Percentiles rank a stretch among this genome's conserved stretches.
These are phyloP conservation scores for Circaetus gallicus DNA, from an alignment of 2,113 vertebrate species.

Conservation along the genomic window DNA sequence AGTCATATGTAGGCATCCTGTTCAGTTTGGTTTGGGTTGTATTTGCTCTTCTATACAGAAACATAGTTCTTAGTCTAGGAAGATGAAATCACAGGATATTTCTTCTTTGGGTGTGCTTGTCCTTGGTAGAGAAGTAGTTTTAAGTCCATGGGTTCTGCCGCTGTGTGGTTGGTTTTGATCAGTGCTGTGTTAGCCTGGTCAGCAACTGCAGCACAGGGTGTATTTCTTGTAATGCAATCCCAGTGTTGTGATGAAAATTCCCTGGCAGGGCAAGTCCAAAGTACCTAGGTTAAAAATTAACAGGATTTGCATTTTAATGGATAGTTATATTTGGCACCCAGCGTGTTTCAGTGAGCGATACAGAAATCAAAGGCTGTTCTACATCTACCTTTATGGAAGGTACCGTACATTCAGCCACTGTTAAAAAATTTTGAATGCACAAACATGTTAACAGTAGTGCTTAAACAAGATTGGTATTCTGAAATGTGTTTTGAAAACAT, in stretches of 20 bases:
- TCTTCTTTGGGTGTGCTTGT: background rate
- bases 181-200: background rate
- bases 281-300: slow-evolving; percentile 19
- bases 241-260: background rate
- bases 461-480: background rate
- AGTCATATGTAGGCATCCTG: fast-evolving
- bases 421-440: slow-evolving; percentile 23
- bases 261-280: background rate
- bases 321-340: background rate
- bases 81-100: background rate
- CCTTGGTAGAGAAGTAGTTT: background rate
- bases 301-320: background rate
- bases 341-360: background rate
- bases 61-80: background rate
- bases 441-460: background rate
- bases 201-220: background rate
- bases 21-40: background rate
- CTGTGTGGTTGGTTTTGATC: background rate
- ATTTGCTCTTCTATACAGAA: background rate
- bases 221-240: background rate
- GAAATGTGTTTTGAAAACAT: background rate
- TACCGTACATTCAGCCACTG: background rate
- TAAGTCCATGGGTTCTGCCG: background rate
- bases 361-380: background rate
- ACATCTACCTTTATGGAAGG: background rate